Conservation (phyloP, 2,888 invertebrate genomes). For the Hemistola chrysoprasaria region DNA sequence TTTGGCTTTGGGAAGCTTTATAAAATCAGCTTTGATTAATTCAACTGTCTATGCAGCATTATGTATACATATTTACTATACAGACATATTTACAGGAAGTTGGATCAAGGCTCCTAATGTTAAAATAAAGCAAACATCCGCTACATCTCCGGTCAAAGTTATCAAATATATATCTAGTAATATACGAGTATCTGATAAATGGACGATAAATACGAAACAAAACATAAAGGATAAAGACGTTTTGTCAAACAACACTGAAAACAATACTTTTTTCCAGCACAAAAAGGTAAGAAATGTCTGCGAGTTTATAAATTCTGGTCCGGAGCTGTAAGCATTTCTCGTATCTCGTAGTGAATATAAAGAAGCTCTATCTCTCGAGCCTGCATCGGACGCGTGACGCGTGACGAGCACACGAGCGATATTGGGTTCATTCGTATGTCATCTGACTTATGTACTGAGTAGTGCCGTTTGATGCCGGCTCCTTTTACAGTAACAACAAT, state of each 20-base stretch:
- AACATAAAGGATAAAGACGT: neutral
- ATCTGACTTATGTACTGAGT: slow-evolving; percentile 15
- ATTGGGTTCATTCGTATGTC: slow-evolving; percentile 44
- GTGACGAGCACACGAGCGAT: slow-evolving; percentile 26
- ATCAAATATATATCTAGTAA: too few species aligned
- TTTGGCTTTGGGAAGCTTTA: too few species aligned
- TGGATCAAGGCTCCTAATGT: too few species aligned
- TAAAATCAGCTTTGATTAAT: too few species aligned
- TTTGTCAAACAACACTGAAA: slow-evolving; percentile 29
- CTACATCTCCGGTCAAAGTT: too few species aligned
- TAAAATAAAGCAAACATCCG: too few species aligned
- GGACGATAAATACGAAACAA: neutral
- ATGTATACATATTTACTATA: too few species aligned
- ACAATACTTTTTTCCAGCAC: slow-evolving; percentile 26
- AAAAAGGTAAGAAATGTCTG: slow-evolving; percentile 30
- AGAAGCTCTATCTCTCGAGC: slow-evolving; percentile 34
- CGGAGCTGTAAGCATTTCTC: slow-evolving; percentile 42
- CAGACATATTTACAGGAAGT: neutral
- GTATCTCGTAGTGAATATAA: slow-evolving; percentile 50
- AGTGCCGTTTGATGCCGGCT: too few species aligned
- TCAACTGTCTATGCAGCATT: too few species aligned
- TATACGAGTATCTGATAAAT: too few species aligned
- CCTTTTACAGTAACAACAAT: too few species aligned
- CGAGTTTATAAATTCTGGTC: slow-evolving; percentile 35
- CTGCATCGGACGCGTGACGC: slow-evolving; percentile 12